phyloP scores from a whole-genome alignment of 2,888 invertebrate genomes.

The Meloe dianella region DNA sequence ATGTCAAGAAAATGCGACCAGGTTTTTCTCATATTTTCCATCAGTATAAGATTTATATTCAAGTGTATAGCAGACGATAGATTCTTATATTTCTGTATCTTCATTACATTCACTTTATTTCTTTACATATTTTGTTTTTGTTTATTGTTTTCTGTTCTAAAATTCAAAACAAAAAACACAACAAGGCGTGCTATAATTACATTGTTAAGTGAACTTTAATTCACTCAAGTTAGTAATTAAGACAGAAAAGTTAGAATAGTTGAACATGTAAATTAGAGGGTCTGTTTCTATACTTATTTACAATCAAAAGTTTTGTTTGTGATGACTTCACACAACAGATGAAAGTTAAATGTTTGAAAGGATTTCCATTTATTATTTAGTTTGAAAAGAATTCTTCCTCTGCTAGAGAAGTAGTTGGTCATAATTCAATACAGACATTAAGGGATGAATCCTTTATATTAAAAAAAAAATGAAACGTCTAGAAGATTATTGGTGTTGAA shows the following conservation, averaged over 20 bases:
- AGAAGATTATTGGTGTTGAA: neutral
- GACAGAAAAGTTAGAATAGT: neutral
- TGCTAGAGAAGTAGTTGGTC: conserved; percentile 19
- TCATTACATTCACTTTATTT: neutral
- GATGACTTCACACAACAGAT: neutral
- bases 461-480: neutral
- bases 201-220: neutral
- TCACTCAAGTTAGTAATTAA: neutral
- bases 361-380: neutral
- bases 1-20: neutral
- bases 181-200: neutral
- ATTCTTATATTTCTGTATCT: neutral
- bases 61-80: too few relatives aligned
- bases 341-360: neutral
- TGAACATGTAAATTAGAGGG: neutral
- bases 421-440: conserved; percentile 21
- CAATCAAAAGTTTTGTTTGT: neutral
- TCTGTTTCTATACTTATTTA: neutral
- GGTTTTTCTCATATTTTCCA: neutral
- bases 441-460: conserved; percentile 13
- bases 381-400: conserved; percentile 4
- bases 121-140: neutral
- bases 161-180: too few relatives aligned
- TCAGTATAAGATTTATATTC: neutral
- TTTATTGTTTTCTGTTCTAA: neutral